These are phyloP conservation scores for Euphydryas editha DNA, from an alignment of 2,888 invertebrate species.

Conservation along the genomic window DNA sequence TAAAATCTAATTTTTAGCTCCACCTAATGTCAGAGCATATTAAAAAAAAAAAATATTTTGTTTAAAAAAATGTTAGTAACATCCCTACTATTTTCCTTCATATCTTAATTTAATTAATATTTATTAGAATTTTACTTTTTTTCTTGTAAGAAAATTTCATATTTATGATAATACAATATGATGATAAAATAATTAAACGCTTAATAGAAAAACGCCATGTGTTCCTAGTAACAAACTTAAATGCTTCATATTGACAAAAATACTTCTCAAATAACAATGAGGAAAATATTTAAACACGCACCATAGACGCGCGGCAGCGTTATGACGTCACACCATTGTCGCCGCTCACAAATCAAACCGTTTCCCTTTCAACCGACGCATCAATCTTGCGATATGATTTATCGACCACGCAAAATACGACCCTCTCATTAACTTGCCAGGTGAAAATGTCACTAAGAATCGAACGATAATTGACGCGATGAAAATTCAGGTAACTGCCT, in stretches of 20 bases:
- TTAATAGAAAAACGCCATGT: not conserved
- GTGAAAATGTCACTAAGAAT: constrained; percentile 44
- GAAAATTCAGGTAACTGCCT: constrained; percentile 23
- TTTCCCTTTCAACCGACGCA: constrained; percentile 65
- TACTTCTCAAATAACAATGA: constrained; percentile 22
- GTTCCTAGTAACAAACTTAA: not conserved
- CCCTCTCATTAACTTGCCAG: constrained; percentile 64
- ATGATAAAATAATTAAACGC: not conserved
- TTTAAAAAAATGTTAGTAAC: too few relatives aligned
- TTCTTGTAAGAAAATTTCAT: too few relatives aligned
- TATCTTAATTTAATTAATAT: too few relatives aligned
- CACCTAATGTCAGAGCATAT: too few relatives aligned
- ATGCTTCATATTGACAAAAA: not conserved
- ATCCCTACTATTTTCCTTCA: too few relatives aligned
- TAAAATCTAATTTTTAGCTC: too few relatives aligned
- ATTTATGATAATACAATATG: too few relatives aligned
- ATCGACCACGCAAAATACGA: constrained; percentile 64
- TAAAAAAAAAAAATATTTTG: too few relatives aligned
- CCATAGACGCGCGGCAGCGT: constrained; percentile 14
- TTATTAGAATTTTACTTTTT: too few relatives aligned
- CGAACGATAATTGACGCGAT: constrained; percentile 21
- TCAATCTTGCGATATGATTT: constrained; percentile 74
- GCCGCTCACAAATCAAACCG: constrained; percentile 68
- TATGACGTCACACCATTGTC: constrained; percentile 69
- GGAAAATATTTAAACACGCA: constrained; percentile 24